These are phyloP conservation scores for Pangasius djambal DNA, from an alignment of 2,797 vertebrate species.

Conservation along the genomic window DNA sequence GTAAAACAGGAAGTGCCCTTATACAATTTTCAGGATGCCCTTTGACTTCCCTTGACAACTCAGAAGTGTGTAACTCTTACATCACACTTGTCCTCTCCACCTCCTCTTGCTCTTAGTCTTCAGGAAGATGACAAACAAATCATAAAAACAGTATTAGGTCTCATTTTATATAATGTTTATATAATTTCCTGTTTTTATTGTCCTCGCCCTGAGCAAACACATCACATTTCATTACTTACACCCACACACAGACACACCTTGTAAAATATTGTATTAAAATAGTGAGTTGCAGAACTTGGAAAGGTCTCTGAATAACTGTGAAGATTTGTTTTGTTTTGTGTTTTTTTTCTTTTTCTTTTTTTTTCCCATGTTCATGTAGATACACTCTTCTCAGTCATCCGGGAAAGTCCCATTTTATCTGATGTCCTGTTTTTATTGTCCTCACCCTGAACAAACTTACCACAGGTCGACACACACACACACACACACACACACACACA, in stretches of 20 bases:
- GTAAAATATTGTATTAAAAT: background rate
- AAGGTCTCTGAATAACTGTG: background rate
- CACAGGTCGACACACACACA: background rate
- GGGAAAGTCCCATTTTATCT: background rate
- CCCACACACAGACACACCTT: background rate
- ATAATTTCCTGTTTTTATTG: background rate
- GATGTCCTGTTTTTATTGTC: background rate
- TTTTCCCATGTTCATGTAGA: background rate
- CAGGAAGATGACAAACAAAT: background rate
- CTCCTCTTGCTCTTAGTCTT: too few relatives aligned
- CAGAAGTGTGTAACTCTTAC: background rate
- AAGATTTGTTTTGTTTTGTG: background rate
- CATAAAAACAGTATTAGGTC: background rate
- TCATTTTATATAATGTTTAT: background rate
- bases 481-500: background rate
- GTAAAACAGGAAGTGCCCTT: background rate
- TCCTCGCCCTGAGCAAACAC: background rate
- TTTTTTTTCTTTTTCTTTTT: background rate
- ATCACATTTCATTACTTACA: background rate
- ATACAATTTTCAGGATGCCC: background rate
- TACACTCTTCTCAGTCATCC: background rate
- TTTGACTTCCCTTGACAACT: background rate
- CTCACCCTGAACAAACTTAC: background rate
- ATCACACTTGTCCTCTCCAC: background rate
- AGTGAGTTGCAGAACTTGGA: background rate